Evolutionary conservation across 2,797 vertebrate species (phyloP).

Genomic region (Sebastes kiyomatsui): DNA sequence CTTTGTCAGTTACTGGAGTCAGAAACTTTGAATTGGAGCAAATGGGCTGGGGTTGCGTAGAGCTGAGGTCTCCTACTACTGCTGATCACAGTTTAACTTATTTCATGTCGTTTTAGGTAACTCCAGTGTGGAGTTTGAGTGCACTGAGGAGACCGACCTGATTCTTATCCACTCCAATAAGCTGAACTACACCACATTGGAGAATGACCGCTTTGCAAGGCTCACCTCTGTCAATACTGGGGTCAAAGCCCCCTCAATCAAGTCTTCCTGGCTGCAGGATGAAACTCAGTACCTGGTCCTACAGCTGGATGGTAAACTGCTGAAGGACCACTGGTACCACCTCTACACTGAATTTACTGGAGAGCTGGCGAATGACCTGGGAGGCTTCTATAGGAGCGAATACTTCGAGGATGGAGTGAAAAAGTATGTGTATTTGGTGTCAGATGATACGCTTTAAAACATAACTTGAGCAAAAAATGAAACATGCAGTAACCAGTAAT

Average conservation of each 20-base stretch:
- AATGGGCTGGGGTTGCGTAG: neutral
- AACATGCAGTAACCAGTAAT: neutral
- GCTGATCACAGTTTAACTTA: neutral
- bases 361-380: conserved; percentile 91
- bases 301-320: conserved; percentile 71
- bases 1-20: neutral
- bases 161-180: conserved; percentile 94
- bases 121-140: conserved; percentile 83
- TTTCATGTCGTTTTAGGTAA: conserved; percentile 48
- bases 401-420: conserved; percentile 69
- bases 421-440: conserved; percentile 79
- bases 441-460: neutral
- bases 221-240: conserved; percentile 29
- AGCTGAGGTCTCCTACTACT: neutral
- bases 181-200: conserved; percentile 77
- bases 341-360: conserved; percentile 83
- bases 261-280: conserved; percentile 54
- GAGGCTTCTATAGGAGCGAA: conserved; percentile 94
- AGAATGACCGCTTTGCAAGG: rapidly evolving
- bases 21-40: neutral
- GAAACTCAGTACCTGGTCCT: conserved; percentile 90
- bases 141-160: conserved; percentile 78
- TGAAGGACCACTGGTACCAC: conserved; percentile 65
- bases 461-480: neutral
- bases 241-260: conserved; percentile 63